A percentile compares a stretch with the other conserved stretches of the same genome.
phyloP scores from a whole-genome alignment of 2,888 invertebrate species.

The Villa cingulata region DNA sequence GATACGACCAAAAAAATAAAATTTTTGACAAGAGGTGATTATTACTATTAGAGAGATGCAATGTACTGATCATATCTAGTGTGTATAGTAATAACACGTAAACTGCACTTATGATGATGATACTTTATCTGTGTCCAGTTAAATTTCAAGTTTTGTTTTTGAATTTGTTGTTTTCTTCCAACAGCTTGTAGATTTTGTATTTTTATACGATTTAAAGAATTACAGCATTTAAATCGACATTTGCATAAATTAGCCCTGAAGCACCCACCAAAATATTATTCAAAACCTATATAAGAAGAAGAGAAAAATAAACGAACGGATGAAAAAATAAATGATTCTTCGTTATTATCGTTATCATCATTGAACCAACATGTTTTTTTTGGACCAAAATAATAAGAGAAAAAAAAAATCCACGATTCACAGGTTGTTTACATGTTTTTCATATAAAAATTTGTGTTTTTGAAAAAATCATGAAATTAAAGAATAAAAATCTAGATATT shows the following conservation, averaged over 20 bases:
- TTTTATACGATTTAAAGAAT: constrained; percentile 6
- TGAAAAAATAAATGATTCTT: not conserved
- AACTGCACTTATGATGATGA: not conserved
- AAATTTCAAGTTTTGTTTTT: not conserved
- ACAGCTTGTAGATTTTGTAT: constrained; percentile 5
- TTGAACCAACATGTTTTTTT: not conserved
- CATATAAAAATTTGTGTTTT: not conserved
- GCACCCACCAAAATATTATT: not conserved
- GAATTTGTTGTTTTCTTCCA: not conserved
- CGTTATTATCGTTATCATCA: not conserved
- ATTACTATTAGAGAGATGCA: not conserved
- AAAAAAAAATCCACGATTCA: not conserved
- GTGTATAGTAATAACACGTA: no score
- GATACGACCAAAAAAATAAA: not conserved
- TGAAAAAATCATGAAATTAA: not conserved
- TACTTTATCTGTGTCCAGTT: not conserved
- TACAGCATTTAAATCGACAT: constrained; percentile 9
- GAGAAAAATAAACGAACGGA: no score
- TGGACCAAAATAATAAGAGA: not conserved
- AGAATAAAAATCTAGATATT: not conserved
- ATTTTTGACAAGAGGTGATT: not conserved
- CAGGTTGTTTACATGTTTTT: not conserved
- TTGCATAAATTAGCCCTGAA: constrained; percentile 7
- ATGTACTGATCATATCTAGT: no score
- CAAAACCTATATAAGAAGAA: no score